Conservation (phyloP, 2,113 vertebrate species). For the Australoheros scitulus region DNA sequence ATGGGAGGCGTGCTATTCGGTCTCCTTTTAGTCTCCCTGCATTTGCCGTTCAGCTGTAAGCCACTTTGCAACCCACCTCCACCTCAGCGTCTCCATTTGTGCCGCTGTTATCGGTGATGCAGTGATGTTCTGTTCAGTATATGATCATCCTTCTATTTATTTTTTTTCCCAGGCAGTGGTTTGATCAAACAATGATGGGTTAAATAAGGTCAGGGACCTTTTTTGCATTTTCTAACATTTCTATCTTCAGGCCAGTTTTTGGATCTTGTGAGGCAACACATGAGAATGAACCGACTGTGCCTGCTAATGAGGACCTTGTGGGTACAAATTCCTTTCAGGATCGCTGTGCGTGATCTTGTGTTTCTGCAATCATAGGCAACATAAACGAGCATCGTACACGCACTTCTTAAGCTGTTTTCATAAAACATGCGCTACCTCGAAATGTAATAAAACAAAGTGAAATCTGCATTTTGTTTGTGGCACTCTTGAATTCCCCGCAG, state of each 20-base stretch:
- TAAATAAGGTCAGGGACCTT: slow-evolving; percentile 7
- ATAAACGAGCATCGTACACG: background rate
- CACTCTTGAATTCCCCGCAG: slow-evolving; percentile 18
- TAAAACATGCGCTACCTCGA: slow-evolving; percentile 6
- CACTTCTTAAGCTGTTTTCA: background rate
- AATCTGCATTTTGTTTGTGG: slow-evolving; percentile 37
- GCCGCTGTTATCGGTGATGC: background rate
- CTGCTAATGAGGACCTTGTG: slow-evolving; percentile 68
- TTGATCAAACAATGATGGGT: slow-evolving; percentile 18
- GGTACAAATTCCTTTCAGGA: slow-evolving; percentile 47
- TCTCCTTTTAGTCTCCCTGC: background rate
- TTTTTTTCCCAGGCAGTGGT: background rate
- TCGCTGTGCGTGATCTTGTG: slow-evolving; percentile 12
- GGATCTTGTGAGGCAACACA: slow-evolving; percentile 7
- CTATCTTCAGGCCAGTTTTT: slow-evolving; percentile 18
- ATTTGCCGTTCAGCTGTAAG: background rate
- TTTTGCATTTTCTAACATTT: slow-evolving; percentile 6
- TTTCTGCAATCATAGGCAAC: background rate
- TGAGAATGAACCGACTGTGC: slow-evolving; percentile 23
- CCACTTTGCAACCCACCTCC: background rate
- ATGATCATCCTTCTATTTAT: background rate
- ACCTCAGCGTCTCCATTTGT: background rate
- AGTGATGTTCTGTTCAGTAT: no score
- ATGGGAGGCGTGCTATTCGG: background rate
- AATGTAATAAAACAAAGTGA: slow-evolving; percentile 18